Conservation (phyloP, 2,888 invertebrate species). For the Hanleya hanleyi region DNA sequence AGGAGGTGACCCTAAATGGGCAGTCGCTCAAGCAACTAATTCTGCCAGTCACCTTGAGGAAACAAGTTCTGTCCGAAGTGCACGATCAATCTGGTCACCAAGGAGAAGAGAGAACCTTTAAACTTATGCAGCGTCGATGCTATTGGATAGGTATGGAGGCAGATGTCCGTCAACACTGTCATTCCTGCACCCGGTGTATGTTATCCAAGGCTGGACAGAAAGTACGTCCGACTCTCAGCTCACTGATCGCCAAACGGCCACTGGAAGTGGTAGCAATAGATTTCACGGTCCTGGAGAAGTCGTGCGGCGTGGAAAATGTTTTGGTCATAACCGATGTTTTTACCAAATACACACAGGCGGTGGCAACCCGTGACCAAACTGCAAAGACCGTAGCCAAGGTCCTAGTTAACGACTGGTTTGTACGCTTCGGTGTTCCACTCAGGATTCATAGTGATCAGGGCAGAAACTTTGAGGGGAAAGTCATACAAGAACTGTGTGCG, state of each 20-base stretch:
- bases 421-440: constrained; percentile 11
- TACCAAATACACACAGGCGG: constrained; percentile 11
- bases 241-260: constrained; percentile 15
- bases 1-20: neutral
- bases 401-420: constrained; percentile 22
- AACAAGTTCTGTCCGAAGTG: constrained; percentile 1
- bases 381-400: constrained; percentile 15
- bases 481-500: constrained; percentile 14
- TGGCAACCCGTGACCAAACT: constrained; percentile 13
- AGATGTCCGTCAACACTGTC: constrained; percentile 13
- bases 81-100: constrained; percentile 18
- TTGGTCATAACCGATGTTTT: constrained; percentile 21
- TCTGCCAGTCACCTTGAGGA: neutral
- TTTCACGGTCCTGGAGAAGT: constrained; percentile 18
- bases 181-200: constrained; percentile 17
- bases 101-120: constrained; percentile 15
- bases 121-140: constrained; percentile 8
- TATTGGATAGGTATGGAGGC: constrained; percentile 23
- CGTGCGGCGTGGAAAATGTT: constrained; percentile 17
- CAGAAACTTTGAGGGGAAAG: constrained; percentile 10
- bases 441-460: constrained; percentile 17
- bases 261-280: constrained; percentile 24
- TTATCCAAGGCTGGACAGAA: constrained; percentile 10
- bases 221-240: neutral
- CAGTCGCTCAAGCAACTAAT: neutral